Percentiles rank a stretch among this genome's conserved stretches.
These are phyloP conservation scores for Leucophenga maculata DNA, from an alignment of 2,888 invertebrate species.

Conservation along the genomic window DNA sequence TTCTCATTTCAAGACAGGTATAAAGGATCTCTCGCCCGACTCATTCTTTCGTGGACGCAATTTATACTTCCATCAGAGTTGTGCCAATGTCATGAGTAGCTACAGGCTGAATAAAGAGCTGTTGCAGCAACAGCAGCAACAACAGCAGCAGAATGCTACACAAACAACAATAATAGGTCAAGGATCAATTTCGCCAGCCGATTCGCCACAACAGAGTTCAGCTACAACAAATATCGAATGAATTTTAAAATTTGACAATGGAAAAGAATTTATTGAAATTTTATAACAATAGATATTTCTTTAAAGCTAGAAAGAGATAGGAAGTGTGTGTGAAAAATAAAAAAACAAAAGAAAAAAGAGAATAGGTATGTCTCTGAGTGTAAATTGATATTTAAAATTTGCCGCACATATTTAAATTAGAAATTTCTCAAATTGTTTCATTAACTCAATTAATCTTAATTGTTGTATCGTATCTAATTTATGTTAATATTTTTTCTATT, in stretches of 20 bases:
- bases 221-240: slow-evolving; percentile 37
- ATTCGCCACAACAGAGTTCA: slow-evolving; percentile 59
- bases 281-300: slow-evolving; percentile 51
- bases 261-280: slow-evolving; percentile 52
- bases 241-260: neutral
- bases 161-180: slow-evolving; percentile 33
- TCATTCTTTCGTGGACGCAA: slow-evolving; percentile 70
- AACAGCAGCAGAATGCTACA: slow-evolving; percentile 49
- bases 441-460: slow-evolving; percentile 20
- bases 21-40: slow-evolving; percentile 71
- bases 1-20: slow-evolving; percentile 68
- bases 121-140: slow-evolving; percentile 64
- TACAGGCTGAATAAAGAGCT: slow-evolving; percentile 69
- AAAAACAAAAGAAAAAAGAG: slow-evolving; percentile 1
- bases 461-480: slow-evolving; percentile 20
- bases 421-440: neutral
- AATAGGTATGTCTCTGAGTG: neutral
- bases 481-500: slow-evolving; percentile 12
- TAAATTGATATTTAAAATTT: slow-evolving; percentile 20
- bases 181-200: slow-evolving; percentile 56
- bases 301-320: slow-evolving; percentile 31
- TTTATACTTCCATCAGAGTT: slow-evolving; percentile 71
- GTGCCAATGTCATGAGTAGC: slow-evolving; percentile 72
- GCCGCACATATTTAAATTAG: neutral
- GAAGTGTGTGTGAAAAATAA: neutral